These are phyloP conservation scores for Odontophorus gujanensis DNA, from an alignment of 2,113 vertebrate genomes.

Conservation along the genomic window DNA sequence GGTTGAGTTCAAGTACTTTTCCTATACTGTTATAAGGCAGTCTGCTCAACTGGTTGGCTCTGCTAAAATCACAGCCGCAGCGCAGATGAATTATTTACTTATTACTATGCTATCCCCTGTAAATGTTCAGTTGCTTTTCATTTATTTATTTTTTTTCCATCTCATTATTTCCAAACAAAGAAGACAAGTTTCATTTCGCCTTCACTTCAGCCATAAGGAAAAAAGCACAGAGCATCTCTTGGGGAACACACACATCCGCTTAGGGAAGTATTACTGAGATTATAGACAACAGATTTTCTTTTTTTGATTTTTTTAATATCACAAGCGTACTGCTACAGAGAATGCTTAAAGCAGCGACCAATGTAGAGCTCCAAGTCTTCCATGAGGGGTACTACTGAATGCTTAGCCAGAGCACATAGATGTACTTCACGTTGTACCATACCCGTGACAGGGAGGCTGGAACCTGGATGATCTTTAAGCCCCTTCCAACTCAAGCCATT, in stretches of 20 bases:
- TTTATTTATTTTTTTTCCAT: background rate
- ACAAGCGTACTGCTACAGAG: background rate
- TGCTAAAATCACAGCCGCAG: background rate
- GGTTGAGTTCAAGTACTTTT: background rate
- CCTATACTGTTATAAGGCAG: background rate
- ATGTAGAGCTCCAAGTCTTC: too few relatives aligned
- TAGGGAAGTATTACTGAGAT: background rate
- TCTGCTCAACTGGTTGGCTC: background rate
- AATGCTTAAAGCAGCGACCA: background rate
- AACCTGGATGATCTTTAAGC: background rate
- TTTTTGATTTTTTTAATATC: background rate
- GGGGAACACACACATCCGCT: background rate
- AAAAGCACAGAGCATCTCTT: background rate
- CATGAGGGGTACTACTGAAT: background rate
- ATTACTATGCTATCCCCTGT: background rate
- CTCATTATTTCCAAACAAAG: background rate
- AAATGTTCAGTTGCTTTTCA: background rate
- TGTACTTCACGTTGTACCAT: fast-evolving
- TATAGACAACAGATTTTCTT: background rate
- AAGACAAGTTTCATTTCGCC: background rate
- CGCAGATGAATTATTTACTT: background rate
- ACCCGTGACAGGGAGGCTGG: background rate
- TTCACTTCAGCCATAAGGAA: background rate
- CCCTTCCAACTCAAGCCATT: background rate
- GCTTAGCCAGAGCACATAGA: background rate